These are phyloP conservation scores for Falco biarmicus DNA, from an alignment of 2,797 vertebrate species.

Conservation along the genomic window DNA sequence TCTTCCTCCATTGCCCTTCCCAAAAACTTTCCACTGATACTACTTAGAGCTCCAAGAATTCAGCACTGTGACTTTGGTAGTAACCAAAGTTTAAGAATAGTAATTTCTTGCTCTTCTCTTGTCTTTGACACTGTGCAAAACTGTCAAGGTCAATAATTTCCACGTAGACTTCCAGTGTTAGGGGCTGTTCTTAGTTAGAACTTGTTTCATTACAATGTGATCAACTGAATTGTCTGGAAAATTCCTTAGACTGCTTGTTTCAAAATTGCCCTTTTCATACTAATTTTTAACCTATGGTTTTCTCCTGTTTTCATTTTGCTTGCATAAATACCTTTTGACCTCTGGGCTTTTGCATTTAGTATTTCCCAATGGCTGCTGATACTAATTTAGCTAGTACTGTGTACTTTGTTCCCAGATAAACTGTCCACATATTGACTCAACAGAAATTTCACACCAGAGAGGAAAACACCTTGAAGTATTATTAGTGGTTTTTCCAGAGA, in stretches of 20 bases:
- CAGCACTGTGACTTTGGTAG: conserved; percentile 7
- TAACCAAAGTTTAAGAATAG: conserved; percentile 43
- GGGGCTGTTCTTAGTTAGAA: conserved; percentile 25
- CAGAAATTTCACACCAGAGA: not conserved
- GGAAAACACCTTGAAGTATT: not conserved
- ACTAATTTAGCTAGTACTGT: not conserved
- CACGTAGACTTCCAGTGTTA: not conserved
- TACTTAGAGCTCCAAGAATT: conserved; percentile 20
- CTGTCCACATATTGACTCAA: not conserved
- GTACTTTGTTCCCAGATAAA: not conserved
- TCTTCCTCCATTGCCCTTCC: not conserved
- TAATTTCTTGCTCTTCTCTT: conserved; percentile 26
- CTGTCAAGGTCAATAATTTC: conserved; percentile 50
- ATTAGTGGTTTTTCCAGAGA: not conserved
- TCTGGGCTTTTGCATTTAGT: not conserved
- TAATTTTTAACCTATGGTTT: not conserved
- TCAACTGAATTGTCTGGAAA: conserved; percentile 7
- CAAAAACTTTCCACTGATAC: conserved; percentile 25
- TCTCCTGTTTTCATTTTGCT: not conserved
- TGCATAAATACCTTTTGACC: not conserved
- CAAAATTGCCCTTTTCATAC: not conserved
- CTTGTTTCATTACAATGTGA: not conserved
- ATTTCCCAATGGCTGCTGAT: not conserved
- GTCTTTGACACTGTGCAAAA: not conserved
- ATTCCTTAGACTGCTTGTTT: not conserved